Evolutionary conservation across 2,888 invertebrate genomes (phyloP), one percentile per base, ranked within the genome.

Genomic region (Quadroppia sp.): DNA sequence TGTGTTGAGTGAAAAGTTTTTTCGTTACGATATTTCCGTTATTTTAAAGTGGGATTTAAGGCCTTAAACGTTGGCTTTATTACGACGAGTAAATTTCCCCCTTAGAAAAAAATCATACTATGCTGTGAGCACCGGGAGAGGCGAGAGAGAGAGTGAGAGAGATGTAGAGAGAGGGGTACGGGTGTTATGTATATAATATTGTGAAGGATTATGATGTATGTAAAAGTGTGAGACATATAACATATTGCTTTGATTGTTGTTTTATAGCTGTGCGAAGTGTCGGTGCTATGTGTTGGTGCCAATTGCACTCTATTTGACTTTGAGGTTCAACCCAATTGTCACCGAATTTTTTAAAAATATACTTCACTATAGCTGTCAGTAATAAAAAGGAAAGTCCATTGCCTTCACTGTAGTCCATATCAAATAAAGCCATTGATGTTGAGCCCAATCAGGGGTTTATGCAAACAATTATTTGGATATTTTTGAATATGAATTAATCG

Each of bases 311-410:
- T 67, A 67, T 67, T 67, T 67, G 67, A 67, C 67, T 67, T 67
- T 67, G 67, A 67, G 67, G 67, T 67, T 67, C 67, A 67, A 67
- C 67, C 67, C 67, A 67, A 67, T 67, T 67, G 67, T 36, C 67
- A 67, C 67, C 67, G 9, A 42, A 40, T 36, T 67, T 67, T 67
- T 32, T 32, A 64, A 61, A 61, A 17, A 23, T 13, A 23, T 56
- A 45, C 45, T 45, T 45, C 45, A 45, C 45, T 45, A 45, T 45
- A 45, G 23, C 53, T 53, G 53, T 53, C 48, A 48, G n/a, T 48
- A n/a, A 9, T 36, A 36, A 36, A 36, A 36, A 36, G 36, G 4
- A 9, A 36, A 7, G 48, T n/a, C 20, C 3, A 4, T 48, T 48
- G 4, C 3, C 48, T 48, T 9, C 7, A 48, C 48, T 48, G n/a